These are phyloP conservation scores for Anadara kagoshimensis DNA, from an alignment of 1,140 invertebrate genomes.

Conservation along the genomic window DNA sequence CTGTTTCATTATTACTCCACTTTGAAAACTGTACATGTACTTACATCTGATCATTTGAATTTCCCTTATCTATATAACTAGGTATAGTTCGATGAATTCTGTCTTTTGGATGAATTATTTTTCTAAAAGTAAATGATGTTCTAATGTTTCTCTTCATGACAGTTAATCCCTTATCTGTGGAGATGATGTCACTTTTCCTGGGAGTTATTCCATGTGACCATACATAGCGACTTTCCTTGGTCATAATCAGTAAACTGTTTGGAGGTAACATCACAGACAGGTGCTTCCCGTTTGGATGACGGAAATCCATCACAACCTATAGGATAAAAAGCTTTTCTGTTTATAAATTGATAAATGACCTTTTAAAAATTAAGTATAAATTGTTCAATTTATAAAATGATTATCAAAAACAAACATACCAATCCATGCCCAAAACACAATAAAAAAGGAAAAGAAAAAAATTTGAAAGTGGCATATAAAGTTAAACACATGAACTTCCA, in stretches of 20 bases:
- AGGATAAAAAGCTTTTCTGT: too few relatives aligned
- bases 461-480: too few relatives aligned
- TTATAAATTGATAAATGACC: too few relatives aligned
- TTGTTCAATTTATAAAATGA: too few relatives aligned
- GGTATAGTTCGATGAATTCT: constrained; percentile 16
- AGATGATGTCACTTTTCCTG: constrained; percentile 86
- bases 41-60: neutral
- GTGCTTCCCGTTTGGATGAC: constrained; percentile 78
- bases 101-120: constrained; percentile 75
- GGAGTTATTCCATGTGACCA: constrained; percentile 83
- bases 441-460: too few relatives aligned
- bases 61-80: neutral
- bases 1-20: too few relatives aligned
- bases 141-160: constrained; percentile 79
- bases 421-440: too few relatives aligned
- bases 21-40: too few relatives aligned
- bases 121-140: constrained; percentile 93
- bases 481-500: too few relatives aligned
- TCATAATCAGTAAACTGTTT: constrained; percentile 90
- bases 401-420: too few relatives aligned
- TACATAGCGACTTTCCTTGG: constrained; percentile 82
- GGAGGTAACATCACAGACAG: constrained; percentile 81
- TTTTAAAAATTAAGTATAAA: too few relatives aligned
- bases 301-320: constrained; percentile 90
- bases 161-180: constrained; percentile 73